These are phyloP conservation scores for Lasioglossum albipes DNA, from an alignment of 1,140 invertebrate genomes.

Conservation along the genomic window DNA sequence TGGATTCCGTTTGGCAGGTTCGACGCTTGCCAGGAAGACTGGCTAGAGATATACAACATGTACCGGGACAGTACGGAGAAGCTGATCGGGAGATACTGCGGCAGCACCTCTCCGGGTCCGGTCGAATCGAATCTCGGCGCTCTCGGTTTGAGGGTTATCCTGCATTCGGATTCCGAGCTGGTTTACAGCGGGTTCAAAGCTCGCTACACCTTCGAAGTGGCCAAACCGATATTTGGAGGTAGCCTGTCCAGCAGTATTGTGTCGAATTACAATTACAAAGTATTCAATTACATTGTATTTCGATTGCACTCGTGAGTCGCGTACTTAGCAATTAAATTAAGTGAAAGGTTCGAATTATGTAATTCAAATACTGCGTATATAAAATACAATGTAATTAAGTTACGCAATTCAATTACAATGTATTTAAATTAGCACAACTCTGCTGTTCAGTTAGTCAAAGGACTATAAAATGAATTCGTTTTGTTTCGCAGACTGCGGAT, in stretches of 20 bases:
- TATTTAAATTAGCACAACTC: too few species aligned
- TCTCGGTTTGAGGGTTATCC: slow-evolving; percentile 89
- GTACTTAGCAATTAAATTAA: too few species aligned
- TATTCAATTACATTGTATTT: too few species aligned
- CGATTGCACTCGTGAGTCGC: too few species aligned
- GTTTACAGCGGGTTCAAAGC: slow-evolving; percentile 95
- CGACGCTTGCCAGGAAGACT: slow-evolving; percentile 92
- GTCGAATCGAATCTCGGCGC: slow-evolving; percentile 93
- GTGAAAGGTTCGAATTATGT: too few species aligned
- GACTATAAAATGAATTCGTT: not conserved
- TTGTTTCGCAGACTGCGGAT: slow-evolving; percentile 88
- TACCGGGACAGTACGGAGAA: slow-evolving; percentile 89
- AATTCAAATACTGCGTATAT: too few species aligned
- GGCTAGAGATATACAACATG: slow-evolving; percentile 95
- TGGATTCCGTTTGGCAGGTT: slow-evolving; percentile 75
- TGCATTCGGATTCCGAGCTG: slow-evolving; percentile 90
- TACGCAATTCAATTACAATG: too few species aligned
- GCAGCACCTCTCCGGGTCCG: slow-evolving; percentile 91
- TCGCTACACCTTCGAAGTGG: slow-evolving; percentile 92
- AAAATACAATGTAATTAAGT: too few species aligned
- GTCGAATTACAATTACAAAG: too few species aligned
- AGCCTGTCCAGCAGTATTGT: slow-evolving; percentile 12
- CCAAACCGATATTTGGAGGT: slow-evolving; percentile 92
- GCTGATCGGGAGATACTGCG: slow-evolving; percentile 92
- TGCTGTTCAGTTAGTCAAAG: too few species aligned